These are phyloP conservation scores for Herminia tarsipennalis DNA, from an alignment of 2,888 invertebrate genomes.

Conservation along the genomic window DNA sequence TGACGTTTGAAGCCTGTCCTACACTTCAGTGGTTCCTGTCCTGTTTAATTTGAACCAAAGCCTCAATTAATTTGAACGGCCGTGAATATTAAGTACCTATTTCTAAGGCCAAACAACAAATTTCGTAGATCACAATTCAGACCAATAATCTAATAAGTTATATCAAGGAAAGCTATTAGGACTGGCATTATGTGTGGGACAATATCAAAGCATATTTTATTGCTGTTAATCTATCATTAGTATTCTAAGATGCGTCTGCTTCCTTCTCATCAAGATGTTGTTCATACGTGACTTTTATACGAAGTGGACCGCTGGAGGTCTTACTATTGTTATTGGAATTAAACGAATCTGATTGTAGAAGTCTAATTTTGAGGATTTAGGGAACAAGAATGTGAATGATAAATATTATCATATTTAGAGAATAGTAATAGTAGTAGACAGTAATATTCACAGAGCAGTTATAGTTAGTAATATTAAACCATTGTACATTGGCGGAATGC, in stretches of 20 bases:
- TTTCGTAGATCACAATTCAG: not conserved
- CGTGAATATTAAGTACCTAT: too few relatives aligned
- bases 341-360: not conserved
- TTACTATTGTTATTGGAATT: not conserved
- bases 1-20: too few relatives aligned
- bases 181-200: constrained; percentile 17
- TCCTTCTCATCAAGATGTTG: constrained; percentile 17
- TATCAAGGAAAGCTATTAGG: constrained; percentile 33
- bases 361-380: not conserved
- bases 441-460: too few relatives aligned
- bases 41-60: too few relatives aligned
- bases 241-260: constrained; percentile 32
- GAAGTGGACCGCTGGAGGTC: not conserved
- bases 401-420: too few relatives aligned
- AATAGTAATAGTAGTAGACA: too few relatives aligned
- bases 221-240: constrained; percentile 36
- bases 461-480: too few relatives aligned
- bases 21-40: too few relatives aligned
- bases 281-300: constrained; percentile 25
- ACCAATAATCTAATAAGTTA: constrained; percentile 6
- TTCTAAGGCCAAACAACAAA: not conserved
- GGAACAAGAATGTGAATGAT: too few relatives aligned
- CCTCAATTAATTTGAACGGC: too few relatives aligned
- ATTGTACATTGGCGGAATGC: too few relatives aligned
- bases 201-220: constrained; percentile 36